Conservation (phyloP, 2,113 vertebrate species). For the Parus major region DNA sequence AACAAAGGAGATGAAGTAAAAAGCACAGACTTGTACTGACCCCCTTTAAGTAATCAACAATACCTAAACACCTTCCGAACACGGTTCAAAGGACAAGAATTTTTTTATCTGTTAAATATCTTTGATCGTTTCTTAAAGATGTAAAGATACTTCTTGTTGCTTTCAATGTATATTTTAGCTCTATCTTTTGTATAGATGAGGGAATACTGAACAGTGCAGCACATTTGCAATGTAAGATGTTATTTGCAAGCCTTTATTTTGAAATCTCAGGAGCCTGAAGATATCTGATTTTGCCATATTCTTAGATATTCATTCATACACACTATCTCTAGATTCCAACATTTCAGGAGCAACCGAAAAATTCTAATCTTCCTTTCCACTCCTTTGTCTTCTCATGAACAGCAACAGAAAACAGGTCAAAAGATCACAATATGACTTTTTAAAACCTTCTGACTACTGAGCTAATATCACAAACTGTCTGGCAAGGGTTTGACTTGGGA, state of each 20-base stretch:
- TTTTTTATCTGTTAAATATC: background rate
- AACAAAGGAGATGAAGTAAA: background rate
- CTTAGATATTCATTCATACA: background rate
- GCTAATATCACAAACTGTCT: background rate
- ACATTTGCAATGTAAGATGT: background rate
- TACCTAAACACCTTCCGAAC: background rate
- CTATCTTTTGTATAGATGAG: background rate
- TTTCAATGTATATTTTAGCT: background rate
- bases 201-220: background rate
- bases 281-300: background rate
- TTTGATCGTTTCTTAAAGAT: background rate
- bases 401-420: background rate
- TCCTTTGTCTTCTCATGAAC: background rate
- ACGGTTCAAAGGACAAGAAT: background rate
- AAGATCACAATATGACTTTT: background rate
- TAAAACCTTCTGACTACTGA: background rate
- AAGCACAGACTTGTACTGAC: background rate
- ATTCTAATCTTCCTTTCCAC: background rate
- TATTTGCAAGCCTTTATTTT: background rate
- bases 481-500: background rate
- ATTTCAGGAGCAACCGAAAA: background rate
- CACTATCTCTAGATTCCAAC: background rate
- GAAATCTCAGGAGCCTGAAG: background rate
- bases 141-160: background rate
- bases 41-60: background rate